Evolutionary conservation across 2,888 invertebrate genomes (phyloP).

Genomic region (Phyllotreta cruciferae): DNA sequence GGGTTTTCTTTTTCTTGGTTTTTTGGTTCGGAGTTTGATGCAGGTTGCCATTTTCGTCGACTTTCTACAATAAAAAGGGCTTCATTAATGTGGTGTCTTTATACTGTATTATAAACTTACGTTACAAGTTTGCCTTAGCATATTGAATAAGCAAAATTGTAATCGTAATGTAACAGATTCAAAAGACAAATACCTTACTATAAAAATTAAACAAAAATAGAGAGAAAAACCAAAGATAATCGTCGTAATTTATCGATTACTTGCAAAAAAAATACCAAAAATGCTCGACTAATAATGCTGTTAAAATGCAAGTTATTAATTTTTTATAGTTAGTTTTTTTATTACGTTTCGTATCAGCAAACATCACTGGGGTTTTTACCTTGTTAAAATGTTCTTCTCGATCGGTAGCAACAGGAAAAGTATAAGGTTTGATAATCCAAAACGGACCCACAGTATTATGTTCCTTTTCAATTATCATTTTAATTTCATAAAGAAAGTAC

Average conservation of each 20-base stretch:
- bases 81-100: neutral
- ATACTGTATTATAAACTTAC: no score
- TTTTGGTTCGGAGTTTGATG: conserved; percentile 62
- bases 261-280: no score
- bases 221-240: no score
- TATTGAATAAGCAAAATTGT: no score
- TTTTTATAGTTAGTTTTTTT: no score
- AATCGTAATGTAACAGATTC: no score
- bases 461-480: conserved; percentile 40
- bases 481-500: conserved; percentile 7
- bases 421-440: conserved; percentile 41
- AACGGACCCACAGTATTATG: conserved; percentile 32
- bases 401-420: conserved; percentile 24
- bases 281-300: no score
- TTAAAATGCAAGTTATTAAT: no score
- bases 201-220: no score
- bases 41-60: conserved; percentile 84
- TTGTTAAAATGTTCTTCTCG: conserved; percentile 16
- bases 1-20: conserved; percentile 68
- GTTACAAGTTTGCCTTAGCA: no score
- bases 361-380: conserved; percentile 16
- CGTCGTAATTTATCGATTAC: no score
- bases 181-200: no score
- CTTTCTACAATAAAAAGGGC: conserved; percentile 63
- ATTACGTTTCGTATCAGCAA: neutral